Base-by-base conservation (phyloP, 2,113 vertebrate species). In the Salminus brasiliensis region DNA sequence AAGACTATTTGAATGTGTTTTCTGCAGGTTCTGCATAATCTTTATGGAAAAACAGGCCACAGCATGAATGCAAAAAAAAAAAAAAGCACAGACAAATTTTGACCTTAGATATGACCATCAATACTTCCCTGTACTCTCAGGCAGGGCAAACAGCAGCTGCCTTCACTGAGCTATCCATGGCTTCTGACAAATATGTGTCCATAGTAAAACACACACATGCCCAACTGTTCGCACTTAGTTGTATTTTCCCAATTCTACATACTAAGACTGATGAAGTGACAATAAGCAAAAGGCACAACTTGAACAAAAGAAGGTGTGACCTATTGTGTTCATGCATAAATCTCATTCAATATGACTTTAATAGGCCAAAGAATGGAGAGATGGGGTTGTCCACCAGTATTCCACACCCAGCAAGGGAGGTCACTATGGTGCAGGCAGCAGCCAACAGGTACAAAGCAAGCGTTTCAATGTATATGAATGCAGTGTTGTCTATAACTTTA, bases 51-150 rank as follows among this genome's bases (percentile, higher is more conserved):
- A 49, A 36, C 52, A 67, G 71, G 70, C 30, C 82, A 80, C 63
- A 89, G 85, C 80, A 88, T n/a, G n/a, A n/a, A n/a, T n/a, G n/a
- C n/a, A n/a, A n/a, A n/a, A n/a, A n/a, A n/a, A n/a, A n/a, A n/a
- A n/a, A n/a, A n/a, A n/a, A n/a, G 52, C 27, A 68, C 29, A 71
- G 15, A 27, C 3, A 52, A 21, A 13, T 16, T 13, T 5, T 47
- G 43, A 27, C 32, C 8, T 9, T 43, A 29, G 34, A 9, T 21
- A 25, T 82, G 59, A 78, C 32, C 13, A 66, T 39, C 65, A 74
- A 73, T 78, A 76, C 84, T 85, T 79, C 75, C 69, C 65, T 89
- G 49, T 88, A 43, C 85, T 81, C 81, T 83, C 86, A 89, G 89
- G 79, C 66, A 81, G 80, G 87, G 74, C 81, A 89, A 84, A 87